Evolutionary conservation across 2,113 vertebrate species (phyloP), one percentile per base, ranked within the genome.

Genomic region (Penelope pileata): DNA sequence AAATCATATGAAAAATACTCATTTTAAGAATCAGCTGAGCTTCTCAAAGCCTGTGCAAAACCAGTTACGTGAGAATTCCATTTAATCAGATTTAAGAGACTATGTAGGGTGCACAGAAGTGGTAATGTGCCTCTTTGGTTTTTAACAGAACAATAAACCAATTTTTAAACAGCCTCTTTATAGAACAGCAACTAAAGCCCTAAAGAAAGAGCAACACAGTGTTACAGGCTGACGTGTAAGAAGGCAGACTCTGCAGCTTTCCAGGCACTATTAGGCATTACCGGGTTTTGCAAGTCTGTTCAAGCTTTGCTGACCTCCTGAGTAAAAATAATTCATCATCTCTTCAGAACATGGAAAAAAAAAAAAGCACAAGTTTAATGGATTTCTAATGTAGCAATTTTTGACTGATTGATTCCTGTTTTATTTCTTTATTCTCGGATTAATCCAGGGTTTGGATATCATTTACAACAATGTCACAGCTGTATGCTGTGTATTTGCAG

Each of bases 1-100:
- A 78, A 74, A 32, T 74, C 42, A 74, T 53, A 87, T 18, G 63
- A 91, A 81, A 89, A 94, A 76, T 3, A 76, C 10, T 3, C 19
- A 66, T 83, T 85, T 94, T 9, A 85, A 92, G 82, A 94, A 72
- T 86, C 22, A 87, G 10, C 45, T 83, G 42, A 92, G 12, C 27
- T 83, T 91, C 89, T 74, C 75, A 81, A 95, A 77, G 68, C 47
- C 42, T 32, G 7, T 67, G 62, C 62, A 60, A 89, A 93, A 89
- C 30, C 53, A 64, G 23, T 76, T 92, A 53, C 29, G 38, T 80
- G 27, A 12, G 80, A 77, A 91, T 92, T 92, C 67, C 50, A 34
- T 94, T 72, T 88, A 86, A 85, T 79, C 85, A 94, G 17, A 66
- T 85, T 85, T 93, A 89, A 92, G 40, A 73, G 82, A 74, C 58